These are phyloP conservation scores for Zapus hudsonius DNA, from an alignment of 2,113 vertebrate genomes.

Conservation along the genomic window DNA sequence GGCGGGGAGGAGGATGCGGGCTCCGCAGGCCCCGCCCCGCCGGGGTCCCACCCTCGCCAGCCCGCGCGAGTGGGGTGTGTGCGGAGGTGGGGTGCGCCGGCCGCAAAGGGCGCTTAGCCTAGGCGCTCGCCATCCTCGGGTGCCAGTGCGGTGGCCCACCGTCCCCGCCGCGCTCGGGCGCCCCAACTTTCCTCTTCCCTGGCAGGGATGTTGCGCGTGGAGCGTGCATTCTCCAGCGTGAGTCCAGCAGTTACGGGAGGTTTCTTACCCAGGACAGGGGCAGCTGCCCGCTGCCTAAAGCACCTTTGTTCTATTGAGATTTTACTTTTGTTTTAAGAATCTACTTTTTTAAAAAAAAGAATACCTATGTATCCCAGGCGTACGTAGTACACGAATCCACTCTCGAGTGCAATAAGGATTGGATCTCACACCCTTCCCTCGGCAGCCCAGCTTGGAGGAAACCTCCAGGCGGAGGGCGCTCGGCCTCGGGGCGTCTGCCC, in stretches of 20 bases:
- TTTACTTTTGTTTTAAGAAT: conserved; percentile 36
- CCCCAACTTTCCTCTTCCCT: not conserved
- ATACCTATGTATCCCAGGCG: not conserved
- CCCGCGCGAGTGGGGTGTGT: not conserved
- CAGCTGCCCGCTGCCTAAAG: not conserved
- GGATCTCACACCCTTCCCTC: accelerated
- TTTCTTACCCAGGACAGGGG: not conserved
- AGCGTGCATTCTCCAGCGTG: not conserved
- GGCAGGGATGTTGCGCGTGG: not conserved
- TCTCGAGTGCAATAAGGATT: not conserved
- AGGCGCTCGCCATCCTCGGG: not conserved
- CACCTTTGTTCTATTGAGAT: conserved; percentile 56
- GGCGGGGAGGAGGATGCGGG: not conserved
- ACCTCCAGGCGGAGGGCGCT: not conserved
- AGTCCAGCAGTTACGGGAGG: not conserved
- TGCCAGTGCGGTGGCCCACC: not conserved
- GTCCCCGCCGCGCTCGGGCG: not conserved
- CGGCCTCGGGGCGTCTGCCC: not conserved
- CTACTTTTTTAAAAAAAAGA: not conserved
- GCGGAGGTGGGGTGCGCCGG: not conserved
- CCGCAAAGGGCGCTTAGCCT: not conserved
- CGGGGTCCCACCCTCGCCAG: conserved; percentile 34
- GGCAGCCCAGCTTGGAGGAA: not conserved
- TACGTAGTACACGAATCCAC: not conserved
- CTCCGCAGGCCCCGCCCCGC: conserved; percentile 3